These are phyloP conservation scores for Rhodinocichla rosea DNA, from an alignment of 2,113 vertebrate species.

Conservation along the genomic window DNA sequence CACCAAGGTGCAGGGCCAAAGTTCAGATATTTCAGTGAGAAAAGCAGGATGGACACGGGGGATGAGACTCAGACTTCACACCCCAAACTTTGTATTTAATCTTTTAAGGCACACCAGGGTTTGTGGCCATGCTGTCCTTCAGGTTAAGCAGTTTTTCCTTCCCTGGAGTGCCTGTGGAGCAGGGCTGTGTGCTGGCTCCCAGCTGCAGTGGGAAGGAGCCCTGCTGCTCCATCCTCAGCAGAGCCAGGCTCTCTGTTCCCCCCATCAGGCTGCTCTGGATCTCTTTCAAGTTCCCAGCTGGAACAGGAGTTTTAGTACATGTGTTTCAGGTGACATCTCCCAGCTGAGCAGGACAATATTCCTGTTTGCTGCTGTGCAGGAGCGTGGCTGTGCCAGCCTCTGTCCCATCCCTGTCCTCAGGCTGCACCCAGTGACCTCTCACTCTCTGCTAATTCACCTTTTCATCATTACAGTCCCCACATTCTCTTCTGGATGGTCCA, in stretches of 20 bases:
- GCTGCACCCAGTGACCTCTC: not conserved
- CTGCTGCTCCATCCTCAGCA: not conserved
- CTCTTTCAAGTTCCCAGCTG: not conserved
- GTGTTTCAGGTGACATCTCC: not conserved
- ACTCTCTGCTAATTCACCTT: not conserved
- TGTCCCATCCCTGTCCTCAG: not conserved
- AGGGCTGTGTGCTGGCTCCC: not conserved
- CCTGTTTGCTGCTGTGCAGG: not conserved
- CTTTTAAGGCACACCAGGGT: not conserved
- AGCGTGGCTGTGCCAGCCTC: accelerated
- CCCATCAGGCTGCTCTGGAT: not conserved
- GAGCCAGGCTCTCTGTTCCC: not conserved
- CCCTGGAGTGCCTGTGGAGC: not conserved
- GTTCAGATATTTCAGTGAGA: not conserved
- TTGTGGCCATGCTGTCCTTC: not conserved
- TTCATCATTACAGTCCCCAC: accelerated
- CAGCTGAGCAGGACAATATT: accelerated
- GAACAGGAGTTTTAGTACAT: accelerated
- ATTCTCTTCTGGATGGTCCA: not conserved
- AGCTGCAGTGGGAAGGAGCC: not conserved
- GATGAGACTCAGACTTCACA: accelerated
- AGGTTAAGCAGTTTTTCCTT: not conserved
- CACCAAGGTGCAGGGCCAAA: not conserved
- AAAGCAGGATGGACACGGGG: not conserved
- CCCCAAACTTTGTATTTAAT: not conserved